Evolutionary conservation across 2,797 vertebrate species (phyloP).

Genomic region (Huso huso): DNA sequence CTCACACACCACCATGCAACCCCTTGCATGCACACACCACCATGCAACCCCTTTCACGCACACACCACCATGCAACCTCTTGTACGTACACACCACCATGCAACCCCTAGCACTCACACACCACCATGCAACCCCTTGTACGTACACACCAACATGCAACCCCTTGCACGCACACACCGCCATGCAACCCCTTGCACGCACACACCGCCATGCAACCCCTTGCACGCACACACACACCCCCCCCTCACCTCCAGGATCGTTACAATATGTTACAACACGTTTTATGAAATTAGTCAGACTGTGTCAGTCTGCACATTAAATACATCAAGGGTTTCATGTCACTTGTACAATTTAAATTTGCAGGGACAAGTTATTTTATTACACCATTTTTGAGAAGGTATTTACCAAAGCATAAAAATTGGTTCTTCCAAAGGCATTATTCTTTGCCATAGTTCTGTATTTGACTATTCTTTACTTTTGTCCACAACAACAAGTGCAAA

Average conservation of each 20-base stretch:
- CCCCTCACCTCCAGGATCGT: constrained; percentile 19
- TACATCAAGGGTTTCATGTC: constrained; percentile 6
- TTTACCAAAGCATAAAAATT: neutral
- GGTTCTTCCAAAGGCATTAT: neutral
- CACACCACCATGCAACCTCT: constrained; percentile 6
- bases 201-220: constrained; percentile 14
- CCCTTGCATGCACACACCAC: no score
- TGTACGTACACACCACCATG: no score
- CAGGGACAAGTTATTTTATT: neutral
- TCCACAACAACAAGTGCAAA: no score
- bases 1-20: no score
- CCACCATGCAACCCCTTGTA: no score
- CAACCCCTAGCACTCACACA: no score
- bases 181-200: neutral
- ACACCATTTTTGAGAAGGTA: neutral
- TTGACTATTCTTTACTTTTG: no score
- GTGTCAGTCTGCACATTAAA: constrained; percentile 16
- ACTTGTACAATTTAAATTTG: constrained; percentile 6
- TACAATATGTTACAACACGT: no score
- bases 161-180: neutral
- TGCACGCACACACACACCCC: constrained; percentile 39
- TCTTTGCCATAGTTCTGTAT: no score
- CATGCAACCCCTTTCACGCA: neutral
- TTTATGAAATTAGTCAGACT: neutral
- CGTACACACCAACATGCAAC: constrained; percentile 7